Percentiles rank a stretch among this genome's conserved stretches.
These are phyloP conservation scores for Centrocercus urophasianus DNA, from an alignment of 2,113 vertebrate genomes.

Conservation along the genomic window DNA sequence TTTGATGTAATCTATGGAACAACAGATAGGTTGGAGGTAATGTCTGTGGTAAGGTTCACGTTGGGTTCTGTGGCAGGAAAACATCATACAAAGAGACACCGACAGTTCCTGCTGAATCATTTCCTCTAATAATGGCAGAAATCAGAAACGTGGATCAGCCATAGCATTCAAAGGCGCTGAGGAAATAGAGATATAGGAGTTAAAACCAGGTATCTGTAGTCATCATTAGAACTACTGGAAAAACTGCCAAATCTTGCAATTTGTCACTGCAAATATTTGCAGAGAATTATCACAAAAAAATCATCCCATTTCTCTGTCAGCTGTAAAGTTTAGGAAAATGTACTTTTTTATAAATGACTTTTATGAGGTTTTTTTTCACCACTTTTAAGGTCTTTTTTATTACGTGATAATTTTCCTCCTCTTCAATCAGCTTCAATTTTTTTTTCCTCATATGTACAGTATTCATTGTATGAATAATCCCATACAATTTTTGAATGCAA, in stretches of 20 bases:
- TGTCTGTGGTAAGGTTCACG: accelerated
- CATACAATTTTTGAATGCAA: neutral
- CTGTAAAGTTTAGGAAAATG: neutral
- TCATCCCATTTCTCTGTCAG: neutral
- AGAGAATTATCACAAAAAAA: neutral
- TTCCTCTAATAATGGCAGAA: too few relatives aligned
- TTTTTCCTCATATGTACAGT: neutral
- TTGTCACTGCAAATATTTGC: neutral
- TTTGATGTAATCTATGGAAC: neutral
- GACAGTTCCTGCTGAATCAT: accelerated
- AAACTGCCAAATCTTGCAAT: neutral
- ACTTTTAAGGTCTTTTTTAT: neutral
- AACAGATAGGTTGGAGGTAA: accelerated
- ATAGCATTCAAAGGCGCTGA: neutral
- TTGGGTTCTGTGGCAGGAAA: accelerated
- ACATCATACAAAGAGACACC: accelerated
- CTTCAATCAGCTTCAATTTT: neutral
- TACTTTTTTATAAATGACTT: neutral
- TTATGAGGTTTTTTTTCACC: neutral
- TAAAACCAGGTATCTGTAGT: neutral
- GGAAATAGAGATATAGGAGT: neutral
- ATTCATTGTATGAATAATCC: neutral
- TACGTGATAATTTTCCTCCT: neutral
- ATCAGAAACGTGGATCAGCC: accelerated
- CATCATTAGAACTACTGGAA: too few relatives aligned